Evolutionary conservation across 2,888 invertebrate species (phyloP), one percentile per base, ranked within the genome.

Genomic region (Leucania comma): DNA sequence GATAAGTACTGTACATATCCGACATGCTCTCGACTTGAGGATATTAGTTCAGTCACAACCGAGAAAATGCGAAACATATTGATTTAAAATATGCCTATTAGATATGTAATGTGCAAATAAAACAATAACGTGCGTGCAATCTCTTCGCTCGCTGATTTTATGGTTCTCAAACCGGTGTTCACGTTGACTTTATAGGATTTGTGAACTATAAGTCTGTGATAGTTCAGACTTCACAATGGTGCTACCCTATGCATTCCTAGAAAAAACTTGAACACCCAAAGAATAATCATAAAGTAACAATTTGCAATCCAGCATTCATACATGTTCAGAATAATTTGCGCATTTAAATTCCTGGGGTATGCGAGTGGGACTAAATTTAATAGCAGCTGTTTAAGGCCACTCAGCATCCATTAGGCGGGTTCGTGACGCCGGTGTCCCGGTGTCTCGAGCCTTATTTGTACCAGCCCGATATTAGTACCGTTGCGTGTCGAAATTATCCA

Each of bases 351-450:
- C 76, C 54, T 57, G 35, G 48, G 75, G 54, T 74, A 69, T 69
- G 59, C 71, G 60, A 69, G 69, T 68, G 79, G 63, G 73, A 76
- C 76, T 81, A 80, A 86, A 83, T 86, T 85, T 78, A 84, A 84
- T 85, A 75, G 75, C 51, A 67, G 68, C 79, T 75, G 75, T 78
- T 84, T 84, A 78, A 75, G 80, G 76, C 80, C 78, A 73, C 75
- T 82, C 83, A 76, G 77, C 70, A 68, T 73, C 85, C 85, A 85
- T 85, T 85, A 86, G 75, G 68, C 20, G 17, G 72, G 72, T 73
- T 85, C 85, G 81, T 86, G 83, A 82, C 74, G 82, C 61, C 67
- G 22, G 76, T 71, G 77, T 82, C 83, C 77, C 72, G 86, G 72
- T 66, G 80, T 74, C 62, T 68, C 56, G 22, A 8, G 74, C 81